Evolutionary conservation across 2,113 vertebrate species (phyloP).

Genomic region (Antigone vipio): DNA sequence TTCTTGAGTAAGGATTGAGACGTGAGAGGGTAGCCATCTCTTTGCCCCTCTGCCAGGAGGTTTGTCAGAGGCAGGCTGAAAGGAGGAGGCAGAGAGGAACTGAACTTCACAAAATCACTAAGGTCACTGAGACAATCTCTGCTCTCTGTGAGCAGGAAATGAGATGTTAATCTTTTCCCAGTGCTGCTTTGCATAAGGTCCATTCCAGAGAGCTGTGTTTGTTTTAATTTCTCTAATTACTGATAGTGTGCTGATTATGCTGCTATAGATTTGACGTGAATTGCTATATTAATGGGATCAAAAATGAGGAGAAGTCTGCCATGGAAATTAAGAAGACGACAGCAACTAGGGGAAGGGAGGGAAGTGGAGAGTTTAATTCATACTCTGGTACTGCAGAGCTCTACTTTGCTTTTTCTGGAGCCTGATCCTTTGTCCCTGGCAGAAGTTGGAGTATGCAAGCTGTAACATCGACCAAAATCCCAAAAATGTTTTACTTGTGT

Average conservation of each 20-base stretch:
- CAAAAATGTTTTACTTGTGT: not conserved
- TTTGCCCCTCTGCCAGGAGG: not conserved
- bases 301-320: slow-evolving; percentile 51
- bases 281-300: slow-evolving; percentile 49
- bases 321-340: not conserved
- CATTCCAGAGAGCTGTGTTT: slow-evolving; percentile 56
- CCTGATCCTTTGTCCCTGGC: not conserved
- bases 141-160: slow-evolving; percentile 40
- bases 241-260: slow-evolving; percentile 57
- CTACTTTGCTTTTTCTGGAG: not conserved
- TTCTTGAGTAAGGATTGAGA: not conserved
- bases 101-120: slow-evolving; percentile 30
- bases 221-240: slow-evolving; percentile 62
- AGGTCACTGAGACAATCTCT: slow-evolving; percentile 46
- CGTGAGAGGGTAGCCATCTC: not conserved
- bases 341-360: not conserved
- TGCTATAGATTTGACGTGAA: slow-evolving; percentile 47
- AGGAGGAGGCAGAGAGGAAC: not conserved
- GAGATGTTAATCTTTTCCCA: slow-evolving; percentile 58
- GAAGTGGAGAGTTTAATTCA: not conserved
- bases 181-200: slow-evolving; percentile 61
- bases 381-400: not conserved
- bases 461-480: not conserved
- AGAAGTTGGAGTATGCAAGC: not conserved
- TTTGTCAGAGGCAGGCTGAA: not conserved